These are phyloP conservation scores for Echinarachnius parma DNA, from an alignment of 53 echinoderm and acorn worm genomes.

Conservation along the genomic window DNA sequence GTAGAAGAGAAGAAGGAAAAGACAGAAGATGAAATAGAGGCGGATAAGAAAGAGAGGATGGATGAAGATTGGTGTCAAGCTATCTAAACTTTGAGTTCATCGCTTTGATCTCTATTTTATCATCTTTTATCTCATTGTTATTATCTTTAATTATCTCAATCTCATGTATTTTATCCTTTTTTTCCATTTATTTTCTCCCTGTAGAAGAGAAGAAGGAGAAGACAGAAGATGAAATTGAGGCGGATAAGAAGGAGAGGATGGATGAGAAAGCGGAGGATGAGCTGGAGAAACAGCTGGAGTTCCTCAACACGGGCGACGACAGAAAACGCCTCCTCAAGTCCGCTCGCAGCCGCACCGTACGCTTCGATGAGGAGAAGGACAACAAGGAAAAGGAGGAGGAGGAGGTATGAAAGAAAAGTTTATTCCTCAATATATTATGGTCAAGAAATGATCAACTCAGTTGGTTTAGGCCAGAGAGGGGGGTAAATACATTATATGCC, in stretches of 20 bases:
- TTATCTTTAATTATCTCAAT: too few relatives aligned
- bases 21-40: too few relatives aligned
- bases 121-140: too few relatives aligned
- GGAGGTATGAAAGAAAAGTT: conserved; percentile 27
- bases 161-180: neutral
- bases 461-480: too few relatives aligned
- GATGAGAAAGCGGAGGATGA: conserved; percentile 68
- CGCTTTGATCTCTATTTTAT: too few relatives aligned
- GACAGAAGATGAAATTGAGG: conserved; percentile 56
- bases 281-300: conserved; percentile 67
- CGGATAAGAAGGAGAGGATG: conserved; percentile 68
- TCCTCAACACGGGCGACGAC: conserved; percentile 64
- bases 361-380: conserved; percentile 30
- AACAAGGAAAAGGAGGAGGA: conserved; percentile 22
- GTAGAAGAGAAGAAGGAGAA: conserved; percentile 29
- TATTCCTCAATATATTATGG: too few relatives aligned
- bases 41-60: neutral
- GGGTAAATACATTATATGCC: too few relatives aligned
- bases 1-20: conserved; percentile 26
- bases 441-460: too few relatives aligned
- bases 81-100: too few relatives aligned
- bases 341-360: conserved; percentile 47
- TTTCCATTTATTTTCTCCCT: neutral
- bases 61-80: too few relatives aligned
- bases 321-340: conserved; percentile 52